Evolutionary conservation across 2,113 vertebrate species (phyloP), one percentile per base, ranked within the genome.

Genomic region (Oreochromis spilurus): DNA sequence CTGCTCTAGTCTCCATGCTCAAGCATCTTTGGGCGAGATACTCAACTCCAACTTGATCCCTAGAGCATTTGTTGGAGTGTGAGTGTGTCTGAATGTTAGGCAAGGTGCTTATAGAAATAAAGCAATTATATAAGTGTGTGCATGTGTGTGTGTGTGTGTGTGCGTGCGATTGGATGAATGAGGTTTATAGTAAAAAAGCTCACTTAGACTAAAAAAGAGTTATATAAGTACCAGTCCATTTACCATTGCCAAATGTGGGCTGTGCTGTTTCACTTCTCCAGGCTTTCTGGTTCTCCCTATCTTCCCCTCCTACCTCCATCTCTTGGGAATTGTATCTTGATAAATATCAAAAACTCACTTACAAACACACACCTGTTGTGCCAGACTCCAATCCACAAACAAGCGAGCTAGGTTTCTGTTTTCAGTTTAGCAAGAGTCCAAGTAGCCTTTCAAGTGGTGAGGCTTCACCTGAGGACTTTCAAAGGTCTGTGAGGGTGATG

Each of bases 391-490:
- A n/a, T 36, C 79, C 31, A 79, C 80, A 86, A 91, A 90, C 60
- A 87, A 90, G 84, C 24, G 7, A 83, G 38, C 57, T 16, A 19
- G 24, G 26, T 88, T 82, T 82, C 65, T 84, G 82, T 84, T 40
- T 85, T 87, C 36, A 80, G 54, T 81, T 88, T 58, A 84, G 34
- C 52, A 34, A 34, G 79, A 85, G 91, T 85, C 84, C 82, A 82
- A 91, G 84, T 84, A 77, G 78, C 79, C 87, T 92, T 90, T 93
- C 62, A 90, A 89, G 84, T 70, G 10, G 11, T 14, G 24, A 75
- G 84, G 40, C 83, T 79, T 83, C 55, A 82, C 83, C 84, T 34
- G 72, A 89, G 75, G 72, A 75, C 43, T 82, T 88, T 82, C 75
- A 90, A 89, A 89, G 67, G 86, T 83, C 81, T 67, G 24, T 9